Percentiles rank a stretch among this genome's conserved stretches.
Conservation (phyloP, 2,113 vertebrate genomes). For the Dissostichus mawsoni region DNA sequence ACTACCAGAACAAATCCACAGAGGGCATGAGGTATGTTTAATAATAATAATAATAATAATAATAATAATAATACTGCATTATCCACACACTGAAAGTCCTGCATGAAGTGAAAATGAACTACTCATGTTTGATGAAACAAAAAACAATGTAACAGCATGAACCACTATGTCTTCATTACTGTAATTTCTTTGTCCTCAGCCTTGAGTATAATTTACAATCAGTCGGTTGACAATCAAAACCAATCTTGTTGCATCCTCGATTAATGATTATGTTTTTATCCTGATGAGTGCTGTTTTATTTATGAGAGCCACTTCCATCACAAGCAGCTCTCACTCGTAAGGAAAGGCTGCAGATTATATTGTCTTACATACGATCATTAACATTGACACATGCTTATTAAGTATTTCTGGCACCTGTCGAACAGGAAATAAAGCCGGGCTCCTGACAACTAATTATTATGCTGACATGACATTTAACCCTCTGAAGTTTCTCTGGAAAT, state of each 20-base stretch:
- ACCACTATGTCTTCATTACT: too few relatives aligned
- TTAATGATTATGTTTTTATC: conserved; percentile 34
- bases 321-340: conserved; percentile 19
- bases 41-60: too few relatives aligned
- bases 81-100: too few relatives aligned
- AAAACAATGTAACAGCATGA: too few relatives aligned
- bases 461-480: conserved; percentile 20
- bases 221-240: conserved; percentile 29
- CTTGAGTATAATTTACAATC: background rate
- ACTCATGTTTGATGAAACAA: too few relatives aligned
- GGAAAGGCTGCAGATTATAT: conserved; percentile 35
- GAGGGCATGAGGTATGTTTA: conserved; percentile 94
- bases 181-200: too few relatives aligned
- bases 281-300: conserved; percentile 57
- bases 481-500: conserved; percentile 31
- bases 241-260: conserved; percentile 10
- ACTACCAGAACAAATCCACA: conserved; percentile 93
- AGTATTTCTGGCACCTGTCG: conserved; percentile 55
- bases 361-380: conserved; percentile 50
- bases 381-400: conserved; percentile 55
- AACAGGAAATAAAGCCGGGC: background rate
- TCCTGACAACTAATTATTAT: conserved; percentile 46
- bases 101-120: too few relatives aligned
- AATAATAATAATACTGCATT: too few relatives aligned
- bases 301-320: conserved; percentile 13